These are phyloP conservation scores for Dolichallabes microphthalmus DNA, from an alignment of 2,113 vertebrate genomes.

Conservation along the genomic window DNA sequence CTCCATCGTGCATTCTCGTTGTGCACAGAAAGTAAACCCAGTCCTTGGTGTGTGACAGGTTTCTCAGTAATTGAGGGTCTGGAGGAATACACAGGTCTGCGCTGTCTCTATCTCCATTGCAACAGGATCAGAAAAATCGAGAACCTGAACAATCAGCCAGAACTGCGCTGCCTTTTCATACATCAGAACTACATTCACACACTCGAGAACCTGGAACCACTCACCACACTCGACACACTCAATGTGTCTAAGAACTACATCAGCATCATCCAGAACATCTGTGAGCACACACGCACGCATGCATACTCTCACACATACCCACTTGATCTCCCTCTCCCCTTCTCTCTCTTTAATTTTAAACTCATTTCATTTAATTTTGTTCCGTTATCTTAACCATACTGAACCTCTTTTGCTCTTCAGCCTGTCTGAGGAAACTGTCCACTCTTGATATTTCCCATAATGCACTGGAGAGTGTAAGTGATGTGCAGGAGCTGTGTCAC, in stretches of 20 bases:
- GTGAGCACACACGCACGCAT: conserved; percentile 64
- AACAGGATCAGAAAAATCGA: conserved; percentile 84
- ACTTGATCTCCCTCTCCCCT: background rate
- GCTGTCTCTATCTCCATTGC: conserved; percentile 88
- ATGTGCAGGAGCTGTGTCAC: conserved; percentile 80
- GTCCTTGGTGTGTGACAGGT: conserved; percentile 56
- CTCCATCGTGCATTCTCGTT: background rate
- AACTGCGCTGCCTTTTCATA: conserved; percentile 87
- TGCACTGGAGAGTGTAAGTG: conserved; percentile 71
- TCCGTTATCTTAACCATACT: background rate
- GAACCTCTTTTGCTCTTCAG: conserved; percentile 58
- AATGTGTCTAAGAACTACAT: conserved; percentile 93
- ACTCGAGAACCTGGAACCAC: conserved; percentile 84
- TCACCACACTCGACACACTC: conserved; percentile 81
- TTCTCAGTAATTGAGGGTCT: conserved; percentile 87
- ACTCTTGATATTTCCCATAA: conserved; percentile 90
- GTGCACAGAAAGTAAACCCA: background rate
- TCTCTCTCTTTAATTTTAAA: background rate
- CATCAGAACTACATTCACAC: conserved; percentile 87
- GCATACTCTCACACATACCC: too few relatives aligned
- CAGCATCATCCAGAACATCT: conserved; percentile 82
- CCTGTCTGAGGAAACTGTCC: conserved; percentile 78
- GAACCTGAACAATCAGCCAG: conserved; percentile 82
- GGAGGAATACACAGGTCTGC: conserved; percentile 89
- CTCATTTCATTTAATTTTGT: background rate